Evolutionary conservation across 2,113 vertebrate genomes (phyloP).

Genomic region (Ptychochromis oligacanthus): DNA sequence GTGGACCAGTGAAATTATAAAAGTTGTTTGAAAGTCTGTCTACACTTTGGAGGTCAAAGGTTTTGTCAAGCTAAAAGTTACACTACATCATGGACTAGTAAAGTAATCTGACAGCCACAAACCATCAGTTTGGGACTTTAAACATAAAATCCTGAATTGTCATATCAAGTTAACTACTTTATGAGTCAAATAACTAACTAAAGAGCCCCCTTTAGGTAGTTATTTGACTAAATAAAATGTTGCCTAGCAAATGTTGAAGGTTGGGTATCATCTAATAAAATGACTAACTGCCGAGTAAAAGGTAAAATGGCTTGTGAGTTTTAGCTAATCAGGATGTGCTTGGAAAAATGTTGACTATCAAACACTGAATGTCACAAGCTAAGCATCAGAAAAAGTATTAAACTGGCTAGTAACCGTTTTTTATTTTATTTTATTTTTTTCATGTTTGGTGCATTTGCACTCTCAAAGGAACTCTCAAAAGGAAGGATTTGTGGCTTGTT

Average conservation of each 20-base stretch:
- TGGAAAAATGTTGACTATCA: too few species aligned
- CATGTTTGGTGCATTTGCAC: too few species aligned
- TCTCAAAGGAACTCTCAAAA: too few species aligned
- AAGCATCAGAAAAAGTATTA: too few species aligned
- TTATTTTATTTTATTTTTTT: too few species aligned
- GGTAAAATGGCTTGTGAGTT: neutral
- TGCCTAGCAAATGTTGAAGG: neutral
- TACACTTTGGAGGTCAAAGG: neutral
- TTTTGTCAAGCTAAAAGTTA: neutral
- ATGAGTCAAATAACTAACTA: slow-evolving; percentile 5
- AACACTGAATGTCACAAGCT: too few species aligned
- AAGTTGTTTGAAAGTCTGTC: neutral
- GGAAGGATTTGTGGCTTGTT: neutral
- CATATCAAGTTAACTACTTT: neutral
- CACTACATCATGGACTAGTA: neutral
- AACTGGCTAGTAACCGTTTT: too few species aligned
- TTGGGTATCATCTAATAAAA: slow-evolving; percentile 1
- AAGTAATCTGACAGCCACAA: neutral
- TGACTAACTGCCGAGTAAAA: slow-evolving; percentile 1
- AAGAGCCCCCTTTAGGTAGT: neutral
- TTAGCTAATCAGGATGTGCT: too few species aligned
- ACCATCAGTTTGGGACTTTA: neutral
- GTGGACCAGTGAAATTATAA: neutral
- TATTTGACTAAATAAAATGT: neutral
- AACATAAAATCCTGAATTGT: neutral